Conservation (phyloP, 2,888 invertebrate genomes). For the Zele albiditarsus region DNA sequence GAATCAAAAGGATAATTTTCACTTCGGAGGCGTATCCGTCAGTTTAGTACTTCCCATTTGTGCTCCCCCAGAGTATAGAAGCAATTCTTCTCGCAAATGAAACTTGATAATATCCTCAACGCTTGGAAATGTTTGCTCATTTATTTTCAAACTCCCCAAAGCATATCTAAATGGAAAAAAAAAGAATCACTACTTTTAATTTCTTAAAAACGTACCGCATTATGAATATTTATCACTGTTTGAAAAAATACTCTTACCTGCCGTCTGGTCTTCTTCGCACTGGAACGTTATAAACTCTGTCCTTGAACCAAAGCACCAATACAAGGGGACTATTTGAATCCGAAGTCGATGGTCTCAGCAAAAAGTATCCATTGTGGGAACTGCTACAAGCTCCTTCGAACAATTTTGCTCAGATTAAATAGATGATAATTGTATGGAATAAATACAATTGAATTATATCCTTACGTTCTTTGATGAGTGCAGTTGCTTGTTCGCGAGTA, state of each 20-base stretch:
- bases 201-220: not conserved
- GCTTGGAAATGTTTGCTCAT: slow-evolving; percentile 67
- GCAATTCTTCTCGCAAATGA: slow-evolving; percentile 65
- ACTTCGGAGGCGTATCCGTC: slow-evolving; percentile 67
- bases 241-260: slow-evolving; percentile 56
- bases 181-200: not conserved
- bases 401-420: not conserved
- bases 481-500: slow-evolving; percentile 64
- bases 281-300: slow-evolving; percentile 70
- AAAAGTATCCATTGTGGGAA: slow-evolving; percentile 68
- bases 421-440: no score
- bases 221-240: not conserved
- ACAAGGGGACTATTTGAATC: slow-evolving; percentile 71
- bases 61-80: slow-evolving; percentile 65
- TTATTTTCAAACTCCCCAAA: slow-evolving; percentile 68
- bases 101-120: slow-evolving; percentile 69
- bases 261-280: slow-evolving; percentile 69
- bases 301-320: slow-evolving; percentile 69
- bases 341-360: slow-evolving; percentile 69
- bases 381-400: slow-evolving; percentile 62
- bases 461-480: slow-evolving; percentile 66
- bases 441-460: slow-evolving; percentile 20
- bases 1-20: slow-evolving; percentile 25
- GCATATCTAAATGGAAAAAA: slow-evolving; percentile 62
- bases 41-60: slow-evolving; percentile 65